Percentiles rank a stretch among this genome's conserved stretches.
Conservation (phyloP, 2,113 vertebrate genomes). For the Alligator mississippiensis region DNA sequence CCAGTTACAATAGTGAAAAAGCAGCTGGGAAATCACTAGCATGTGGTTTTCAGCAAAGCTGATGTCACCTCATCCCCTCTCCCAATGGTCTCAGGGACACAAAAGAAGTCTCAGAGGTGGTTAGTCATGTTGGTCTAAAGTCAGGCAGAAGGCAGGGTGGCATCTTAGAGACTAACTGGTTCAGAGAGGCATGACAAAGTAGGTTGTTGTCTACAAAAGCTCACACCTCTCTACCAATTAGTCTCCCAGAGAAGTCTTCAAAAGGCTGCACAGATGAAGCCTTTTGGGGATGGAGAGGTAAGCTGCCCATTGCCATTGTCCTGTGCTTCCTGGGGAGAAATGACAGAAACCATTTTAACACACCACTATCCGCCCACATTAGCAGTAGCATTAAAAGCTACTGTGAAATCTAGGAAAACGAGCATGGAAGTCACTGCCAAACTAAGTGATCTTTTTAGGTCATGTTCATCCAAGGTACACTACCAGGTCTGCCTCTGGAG, state of each 20-base stretch:
- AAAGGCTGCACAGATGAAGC: background rate
- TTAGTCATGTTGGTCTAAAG: no score
- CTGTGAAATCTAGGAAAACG: background rate
- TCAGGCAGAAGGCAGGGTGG: no score
- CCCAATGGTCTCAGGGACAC: background rate
- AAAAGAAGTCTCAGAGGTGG: background rate
- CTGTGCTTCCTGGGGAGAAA: background rate
- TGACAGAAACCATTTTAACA: accelerated
- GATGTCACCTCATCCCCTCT: background rate
- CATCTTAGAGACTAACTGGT: no score
- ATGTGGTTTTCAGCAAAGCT: background rate
- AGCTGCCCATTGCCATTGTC: background rate
- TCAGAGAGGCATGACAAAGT: no score
- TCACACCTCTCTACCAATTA: background rate
- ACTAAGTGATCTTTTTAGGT: no score
- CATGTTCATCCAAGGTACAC: no score
- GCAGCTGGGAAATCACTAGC: background rate
- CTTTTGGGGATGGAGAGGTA: background rate
- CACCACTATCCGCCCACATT: background rate
- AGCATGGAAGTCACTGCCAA: background rate
- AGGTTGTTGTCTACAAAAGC: no score
- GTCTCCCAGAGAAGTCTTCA: background rate
- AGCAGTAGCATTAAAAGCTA: background rate
- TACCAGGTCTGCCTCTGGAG: no score
- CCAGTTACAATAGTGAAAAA: background rate